These are phyloP conservation scores for Musca vetustissima DNA, from an alignment of 1,140 invertebrate species.

Conservation along the genomic window DNA sequence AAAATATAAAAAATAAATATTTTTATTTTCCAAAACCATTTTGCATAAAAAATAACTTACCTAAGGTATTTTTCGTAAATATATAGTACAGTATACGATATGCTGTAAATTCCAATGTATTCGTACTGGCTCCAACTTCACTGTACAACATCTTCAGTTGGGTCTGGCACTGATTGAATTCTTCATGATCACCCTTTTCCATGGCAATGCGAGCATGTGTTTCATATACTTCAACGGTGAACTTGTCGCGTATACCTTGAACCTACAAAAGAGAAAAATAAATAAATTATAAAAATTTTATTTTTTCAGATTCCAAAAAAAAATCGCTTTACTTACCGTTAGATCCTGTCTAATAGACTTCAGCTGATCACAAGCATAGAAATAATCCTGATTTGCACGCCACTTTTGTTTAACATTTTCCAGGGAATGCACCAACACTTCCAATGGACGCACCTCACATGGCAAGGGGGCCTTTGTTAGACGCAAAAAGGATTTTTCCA, in stretches of 20 bases:
- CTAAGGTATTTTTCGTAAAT: constrained; percentile 93
- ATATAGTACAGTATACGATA: constrained; percentile 97
- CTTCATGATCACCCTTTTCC: constrained; percentile 96
- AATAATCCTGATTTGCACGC: constrained; percentile 88
- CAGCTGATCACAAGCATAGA: constrained; percentile 95
- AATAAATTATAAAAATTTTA: constrained; percentile 13
- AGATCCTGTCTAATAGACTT: constrained; percentile 98
- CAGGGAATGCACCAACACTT: constrained; percentile 82
- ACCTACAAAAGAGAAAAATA: constrained; percentile 62
- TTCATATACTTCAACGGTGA: constrained; percentile 97
- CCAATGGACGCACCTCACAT: constrained; percentile 84
- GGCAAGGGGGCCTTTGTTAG: constrained; percentile 94
- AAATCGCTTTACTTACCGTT: constrained; percentile 69
- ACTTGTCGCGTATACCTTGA: constrained; percentile 90
- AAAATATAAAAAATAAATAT: constrained; percentile 50
- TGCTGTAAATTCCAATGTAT: constrained; percentile 88
- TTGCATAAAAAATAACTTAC: too few relatives aligned
- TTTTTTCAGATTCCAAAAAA: not conserved
- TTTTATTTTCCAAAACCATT: not conserved
- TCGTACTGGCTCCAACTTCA: constrained; percentile 67
- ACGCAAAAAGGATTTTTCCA: constrained; percentile 94
- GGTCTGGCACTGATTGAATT: constrained; percentile 99
- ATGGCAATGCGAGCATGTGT: constrained; percentile 95
- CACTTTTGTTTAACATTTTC: constrained; percentile 89
- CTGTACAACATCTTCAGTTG: constrained; percentile 91